Percentiles rank a stretch among this genome's conserved stretches.
phyloP scores from a whole-genome alignment of 2,888 invertebrate species.

The Drosophila emarginata region DNA sequence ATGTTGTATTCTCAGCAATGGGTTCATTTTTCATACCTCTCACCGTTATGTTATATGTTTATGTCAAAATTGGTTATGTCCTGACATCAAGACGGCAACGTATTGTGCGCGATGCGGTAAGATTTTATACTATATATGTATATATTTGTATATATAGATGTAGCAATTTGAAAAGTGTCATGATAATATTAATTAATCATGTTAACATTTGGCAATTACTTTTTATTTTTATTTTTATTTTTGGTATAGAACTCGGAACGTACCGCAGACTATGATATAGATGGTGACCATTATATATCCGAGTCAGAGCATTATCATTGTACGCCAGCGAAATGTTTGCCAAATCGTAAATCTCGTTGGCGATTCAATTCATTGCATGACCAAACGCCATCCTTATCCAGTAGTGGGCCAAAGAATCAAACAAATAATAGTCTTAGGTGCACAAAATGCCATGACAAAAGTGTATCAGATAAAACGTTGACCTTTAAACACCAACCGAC shows the following conservation, averaged over 20 bases:
- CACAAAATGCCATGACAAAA: slow-evolving; percentile 63
- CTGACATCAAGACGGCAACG: slow-evolving; percentile 91
- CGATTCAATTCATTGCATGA: slow-evolving; percentile 43
- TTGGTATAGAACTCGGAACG: slow-evolving; percentile 78
- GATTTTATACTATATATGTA: slow-evolving; percentile 20
- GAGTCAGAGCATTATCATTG: slow-evolving; percentile 80
- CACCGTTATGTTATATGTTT: slow-evolving; percentile 97
- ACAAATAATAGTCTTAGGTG: slow-evolving; percentile 63
- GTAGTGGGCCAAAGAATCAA: slow-evolving; percentile 37
- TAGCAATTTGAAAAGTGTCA: not conserved
- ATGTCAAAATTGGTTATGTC: slow-evolving; percentile 93
- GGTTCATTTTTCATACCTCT: slow-evolving; percentile 98
- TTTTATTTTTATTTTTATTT: not conserved
- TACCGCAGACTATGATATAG: slow-evolving; percentile 78
- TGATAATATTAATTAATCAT: slow-evolving; percentile 5
- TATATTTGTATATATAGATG: not conserved
- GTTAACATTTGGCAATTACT: slow-evolving; percentile 10
- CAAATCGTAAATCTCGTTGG: slow-evolving; percentile 70
- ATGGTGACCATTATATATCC: slow-evolving; percentile 79
- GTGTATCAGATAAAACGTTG: slow-evolving; percentile 49
- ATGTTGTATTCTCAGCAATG: slow-evolving; percentile 97
- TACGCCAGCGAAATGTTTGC: slow-evolving; percentile 64
- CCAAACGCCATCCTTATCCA: slow-evolving; percentile 23
- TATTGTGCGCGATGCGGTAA: slow-evolving; percentile 85
- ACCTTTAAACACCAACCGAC: slow-evolving; percentile 73